Conservation (phyloP, 2,888 invertebrate genomes). For the Cancer borealis region DNA sequence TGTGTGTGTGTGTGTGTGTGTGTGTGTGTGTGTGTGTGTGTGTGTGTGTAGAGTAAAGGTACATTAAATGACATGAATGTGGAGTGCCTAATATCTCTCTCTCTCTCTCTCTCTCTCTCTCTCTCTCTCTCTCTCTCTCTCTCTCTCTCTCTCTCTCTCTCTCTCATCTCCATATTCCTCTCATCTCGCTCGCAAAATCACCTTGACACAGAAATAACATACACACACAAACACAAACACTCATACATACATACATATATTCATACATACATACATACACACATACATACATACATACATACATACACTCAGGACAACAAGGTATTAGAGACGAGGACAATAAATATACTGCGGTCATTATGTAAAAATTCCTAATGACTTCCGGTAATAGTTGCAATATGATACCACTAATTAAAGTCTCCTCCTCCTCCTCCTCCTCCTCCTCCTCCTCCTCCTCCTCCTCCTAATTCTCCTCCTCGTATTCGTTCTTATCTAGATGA, state of each 20-base stretch:
- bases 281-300: neutral
- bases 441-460: neutral
- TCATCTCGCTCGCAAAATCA: neutral
- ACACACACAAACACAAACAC: neutral
- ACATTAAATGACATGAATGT: no score
- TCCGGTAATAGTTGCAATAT: neutral
- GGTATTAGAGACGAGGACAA: neutral
- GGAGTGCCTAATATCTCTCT: no score
- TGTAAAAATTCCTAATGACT: neutral
- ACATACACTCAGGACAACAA: neutral
- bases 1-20: no score
- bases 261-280: neutral
- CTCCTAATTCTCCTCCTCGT: no score
- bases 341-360: neutral
- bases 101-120: conserved; percentile 25
- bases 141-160: neutral
- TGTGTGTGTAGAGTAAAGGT: no score
- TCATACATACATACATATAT: neutral
- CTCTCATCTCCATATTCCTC: neutral
- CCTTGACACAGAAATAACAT: neutral
- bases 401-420: neutral
- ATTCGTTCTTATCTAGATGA: no score
- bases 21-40: no score
- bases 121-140: neutral
- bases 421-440: neutral